Base-by-base conservation (phyloP, 1,140 invertebrate species). In the Calosoma granatense region DNA sequence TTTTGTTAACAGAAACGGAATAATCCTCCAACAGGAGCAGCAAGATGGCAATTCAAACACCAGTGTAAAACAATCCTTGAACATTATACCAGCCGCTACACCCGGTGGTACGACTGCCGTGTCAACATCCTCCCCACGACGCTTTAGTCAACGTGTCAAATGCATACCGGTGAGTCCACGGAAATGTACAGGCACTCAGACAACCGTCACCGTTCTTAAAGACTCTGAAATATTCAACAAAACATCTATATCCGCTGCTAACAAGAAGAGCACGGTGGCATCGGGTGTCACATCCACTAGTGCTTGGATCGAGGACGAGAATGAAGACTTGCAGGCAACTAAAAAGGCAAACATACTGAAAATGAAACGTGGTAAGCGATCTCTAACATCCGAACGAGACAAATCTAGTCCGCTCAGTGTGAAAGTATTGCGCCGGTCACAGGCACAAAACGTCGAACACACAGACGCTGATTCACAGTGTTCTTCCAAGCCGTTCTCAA, bases 1-100 rank as follows among this genome's bases (percentile, higher is more conserved):
- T 65, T 67, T 11, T 68, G 61, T 70, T 64, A 59, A 67, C 67
- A 70, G 68, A 67, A 69, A 60, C 51, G 68, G 41, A 9, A 6
- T 30, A 14, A 47, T 47, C 41, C 6, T 11, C 9, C 17, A 9
- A 12, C 3, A 9, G 3, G 6, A 9, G 3, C 9, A 9, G 4
- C 41, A 47, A 17, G 41, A 47, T 17, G 17, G 15, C 9, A 47
- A 47, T 17, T 9, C 41, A 3, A 47, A 47, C 15, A 17, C 9
- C 6, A 11, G 9, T 12, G 15, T 4, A 11, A 47, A 9, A 47
- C 3, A 9, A 11, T 4, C 41, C 6, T 12, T 4, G 17, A 47
- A 47, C 41, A 47, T 47, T 12, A 6, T 14, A 30, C 14, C 14
- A 30, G 4, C 26, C 6, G 14, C 26, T 6, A 30, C 26, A 30